Percentiles rank a stretch among this genome's conserved stretches.
phyloP scores from a whole-genome alignment of 1,140 invertebrate species.

The Drosophila nigrodunni region DNA sequence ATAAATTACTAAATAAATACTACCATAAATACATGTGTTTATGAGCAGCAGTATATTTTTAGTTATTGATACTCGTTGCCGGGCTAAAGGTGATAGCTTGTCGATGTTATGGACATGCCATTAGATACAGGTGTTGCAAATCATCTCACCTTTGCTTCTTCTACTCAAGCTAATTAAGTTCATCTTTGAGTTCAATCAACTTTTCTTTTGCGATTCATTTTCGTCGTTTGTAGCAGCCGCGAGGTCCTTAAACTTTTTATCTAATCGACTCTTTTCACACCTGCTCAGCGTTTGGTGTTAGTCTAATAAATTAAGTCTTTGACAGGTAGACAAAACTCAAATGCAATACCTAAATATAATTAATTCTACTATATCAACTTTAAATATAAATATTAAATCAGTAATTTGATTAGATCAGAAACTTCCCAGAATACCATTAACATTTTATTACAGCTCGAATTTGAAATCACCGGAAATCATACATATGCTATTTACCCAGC shows the following conservation, averaged over 20 bases:
- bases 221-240: conserved; percentile 4
- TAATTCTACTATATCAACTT: conserved; percentile 1
- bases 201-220: conserved; percentile 11
- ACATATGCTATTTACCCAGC: no score
- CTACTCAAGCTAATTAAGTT: conserved; percentile 24
- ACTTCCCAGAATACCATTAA: no score
- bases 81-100: conserved; percentile 49
- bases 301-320: background rate
- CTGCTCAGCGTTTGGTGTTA: background rate
- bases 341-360: conserved; percentile 24
- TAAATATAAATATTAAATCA: no score
- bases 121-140: background rate
- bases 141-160: background rate
- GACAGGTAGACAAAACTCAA: conserved; percentile 1
- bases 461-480: no score
- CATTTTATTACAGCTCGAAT: no score
- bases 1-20: conserved; percentile 80
- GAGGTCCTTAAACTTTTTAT: conserved; percentile 4
- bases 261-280: conserved; percentile 17
- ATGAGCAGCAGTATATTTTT: conserved; percentile 33
- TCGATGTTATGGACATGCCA: conserved; percentile 18
- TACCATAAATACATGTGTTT: conserved; percentile 70
- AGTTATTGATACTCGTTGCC: conserved; percentile 64
- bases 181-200: conserved; percentile 17
- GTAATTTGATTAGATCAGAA: no score